Base-by-base conservation (phyloP, 2,113 vertebrate species). In the Pachycephala philippinensis region DNA sequence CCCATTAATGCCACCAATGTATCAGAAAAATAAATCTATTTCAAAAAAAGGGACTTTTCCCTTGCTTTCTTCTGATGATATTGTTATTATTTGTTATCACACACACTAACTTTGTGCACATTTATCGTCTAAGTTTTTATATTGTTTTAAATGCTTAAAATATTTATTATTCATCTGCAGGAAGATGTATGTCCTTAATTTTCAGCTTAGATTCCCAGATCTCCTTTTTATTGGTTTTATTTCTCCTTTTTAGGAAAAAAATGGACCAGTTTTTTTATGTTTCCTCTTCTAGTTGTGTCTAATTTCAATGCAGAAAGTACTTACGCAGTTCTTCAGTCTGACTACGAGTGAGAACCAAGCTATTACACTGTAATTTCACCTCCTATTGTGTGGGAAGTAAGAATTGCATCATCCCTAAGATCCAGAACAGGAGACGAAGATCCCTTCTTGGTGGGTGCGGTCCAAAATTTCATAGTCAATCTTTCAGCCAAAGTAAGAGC, bases 221-320 rank as follows among this genome's bases (percentile, higher is more conserved):
- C 74, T 95, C 66, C 70, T 96, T 97, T 97, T 95, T 57, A 64
- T 56, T 92, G 76, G 78, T 83, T 97, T 97, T 96, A 96, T 91
- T 97, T 97, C 88, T 97, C 96, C 80, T 94, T 96, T 96, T 97
- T 71, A 92, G 87, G 81, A 60, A 79, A 92, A 82, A 88, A 53
- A 44, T 4, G 11, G 56, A 54, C 60, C 79, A 68, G 52, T 1
- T 17, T 22, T 44, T 89, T 77, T 20, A 47, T 59, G 88, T 92
- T 80, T 52, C 84, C 56, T 61, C 81, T 68, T 87, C 40, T 26
- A 35, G 42, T 77, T 77, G 47, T 45, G n/a, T 39, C 64, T 84
- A 33, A 81, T 90, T 81, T 89, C 92, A 81, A 19, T 35, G 42
- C 71, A 84, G 60, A 89, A 86, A 90, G 70, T 63, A 94, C 27